A percentile compares a stretch with the other conserved stretches of the same genome.
Evolutionary conservation across 2,113 vertebrate genomes (phyloP).

Genomic region (Cranoglanis bouderius): DNA sequence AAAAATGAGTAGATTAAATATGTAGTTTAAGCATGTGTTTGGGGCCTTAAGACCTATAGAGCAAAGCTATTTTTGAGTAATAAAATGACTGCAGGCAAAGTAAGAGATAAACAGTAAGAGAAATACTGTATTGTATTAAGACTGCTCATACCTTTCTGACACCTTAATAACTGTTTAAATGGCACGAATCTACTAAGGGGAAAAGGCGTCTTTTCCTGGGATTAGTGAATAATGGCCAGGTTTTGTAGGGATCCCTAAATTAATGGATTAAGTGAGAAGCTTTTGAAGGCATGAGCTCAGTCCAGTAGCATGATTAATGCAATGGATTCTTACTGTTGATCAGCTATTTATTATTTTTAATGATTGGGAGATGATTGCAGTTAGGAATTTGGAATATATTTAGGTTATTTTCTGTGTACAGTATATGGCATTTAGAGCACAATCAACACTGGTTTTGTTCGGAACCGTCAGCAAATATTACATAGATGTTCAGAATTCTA

Average conservation of each 20-base stretch:
- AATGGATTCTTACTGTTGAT: not conserved
- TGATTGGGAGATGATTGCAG: not conserved
- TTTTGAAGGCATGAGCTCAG: slow-evolving; percentile 30
- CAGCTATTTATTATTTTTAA: not conserved
- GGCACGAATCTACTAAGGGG: slow-evolving; percentile 32
- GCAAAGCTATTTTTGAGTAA: not conserved
- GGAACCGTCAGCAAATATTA: not conserved
- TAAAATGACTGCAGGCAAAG: slow-evolving; percentile 4
- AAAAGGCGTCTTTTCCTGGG: slow-evolving; percentile 32
- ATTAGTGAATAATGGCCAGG: slow-evolving; percentile 52
- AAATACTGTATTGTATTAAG: slow-evolving; percentile 16
- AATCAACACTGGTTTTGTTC: not conserved
- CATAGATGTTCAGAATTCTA: not conserved
- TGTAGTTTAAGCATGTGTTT: not conserved
- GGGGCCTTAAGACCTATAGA: not conserved
- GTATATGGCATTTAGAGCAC: not conserved
- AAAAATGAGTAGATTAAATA: not conserved
- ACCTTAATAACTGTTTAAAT: slow-evolving; percentile 54
- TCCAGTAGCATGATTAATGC: not conserved
- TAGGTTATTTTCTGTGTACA: not conserved
- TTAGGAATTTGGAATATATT: not conserved
- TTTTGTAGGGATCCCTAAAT: slow-evolving; percentile 29
- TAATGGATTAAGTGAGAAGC: slow-evolving; percentile 26
- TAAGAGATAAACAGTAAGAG: not conserved
- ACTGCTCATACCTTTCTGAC: slow-evolving; percentile 29